Conservation (phyloP, 2,113 vertebrate genomes). For the Gavialis gangeticus region DNA sequence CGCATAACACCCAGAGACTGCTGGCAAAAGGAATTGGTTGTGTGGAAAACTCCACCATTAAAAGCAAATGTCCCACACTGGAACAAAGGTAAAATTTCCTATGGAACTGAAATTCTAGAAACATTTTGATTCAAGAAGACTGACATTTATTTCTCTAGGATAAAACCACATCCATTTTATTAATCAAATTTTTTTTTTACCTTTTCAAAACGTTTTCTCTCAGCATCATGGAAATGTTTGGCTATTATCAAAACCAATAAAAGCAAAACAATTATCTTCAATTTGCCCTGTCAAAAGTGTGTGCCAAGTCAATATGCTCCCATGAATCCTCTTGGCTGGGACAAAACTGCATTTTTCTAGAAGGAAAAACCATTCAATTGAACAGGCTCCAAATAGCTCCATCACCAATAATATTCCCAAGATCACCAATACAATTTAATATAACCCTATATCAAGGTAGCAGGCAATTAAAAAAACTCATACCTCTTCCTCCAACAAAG, state of each 20-base stretch:
- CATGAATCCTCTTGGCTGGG: background rate
- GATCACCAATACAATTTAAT: background rate
- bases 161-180: background rate
- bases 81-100: background rate
- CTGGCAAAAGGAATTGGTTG: background rate
- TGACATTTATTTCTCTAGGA: background rate
- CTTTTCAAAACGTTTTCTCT: background rate
- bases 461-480: background rate
- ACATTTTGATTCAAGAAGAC: background rate
- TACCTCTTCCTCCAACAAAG: background rate
- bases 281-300: background rate
- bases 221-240: background rate
- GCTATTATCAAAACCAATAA: background rate
- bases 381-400: background rate
- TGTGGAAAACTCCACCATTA: background rate
- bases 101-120: background rate
- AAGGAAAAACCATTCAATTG: background rate
- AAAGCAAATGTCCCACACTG: background rate
- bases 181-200: background rate
- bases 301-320: background rate
- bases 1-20: background rate
- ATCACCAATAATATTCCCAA: background rate
- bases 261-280: background rate
- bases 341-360: background rate
- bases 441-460: background rate